Conservation (phyloP, 2,888 invertebrate species). For the Elgonia sp. region DNA sequence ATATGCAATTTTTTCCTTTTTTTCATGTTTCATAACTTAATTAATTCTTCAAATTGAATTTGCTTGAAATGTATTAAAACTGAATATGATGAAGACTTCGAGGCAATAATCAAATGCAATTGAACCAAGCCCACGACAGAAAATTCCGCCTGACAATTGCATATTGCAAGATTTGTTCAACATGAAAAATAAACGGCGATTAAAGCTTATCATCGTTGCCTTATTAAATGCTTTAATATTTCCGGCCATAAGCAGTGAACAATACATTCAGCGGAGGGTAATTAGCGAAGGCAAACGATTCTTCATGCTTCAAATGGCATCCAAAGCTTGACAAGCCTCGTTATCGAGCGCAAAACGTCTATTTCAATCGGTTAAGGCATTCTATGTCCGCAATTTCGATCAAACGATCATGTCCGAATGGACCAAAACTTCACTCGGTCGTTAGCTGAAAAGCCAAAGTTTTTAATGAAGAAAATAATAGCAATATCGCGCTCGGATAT, state of each 20-base stretch:
- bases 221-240: slow-evolving; percentile 45
- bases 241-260: slow-evolving; percentile 28
- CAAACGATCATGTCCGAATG: not conserved
- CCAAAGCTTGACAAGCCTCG: slow-evolving; percentile 19
- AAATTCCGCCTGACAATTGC: slow-evolving; percentile 3
- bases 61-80: too few relatives aligned
- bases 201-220: slow-evolving; percentile 34
- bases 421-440: not conserved
- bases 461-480: not conserved
- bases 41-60: not conserved
- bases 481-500: not conserved
- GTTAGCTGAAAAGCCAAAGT: not conserved
- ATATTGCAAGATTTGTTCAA: slow-evolving; percentile 26
- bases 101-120: not conserved
- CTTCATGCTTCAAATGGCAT: slow-evolving; percentile 31
- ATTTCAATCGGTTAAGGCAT: too few relatives aligned
- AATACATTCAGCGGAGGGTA: slow-evolving; percentile 21
- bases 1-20: too few relatives aligned
- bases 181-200: slow-evolving; percentile 31
- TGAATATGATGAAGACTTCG: not conserved
- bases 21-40: too few relatives aligned
- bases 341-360: too few relatives aligned
- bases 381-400: not conserved
- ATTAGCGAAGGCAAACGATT: slow-evolving; percentile 36
- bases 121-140: slow-evolving; percentile 3